phyloP scores from a whole-genome alignment of 1,140 invertebrate species.

The Euura saliciscinereae region DNA sequence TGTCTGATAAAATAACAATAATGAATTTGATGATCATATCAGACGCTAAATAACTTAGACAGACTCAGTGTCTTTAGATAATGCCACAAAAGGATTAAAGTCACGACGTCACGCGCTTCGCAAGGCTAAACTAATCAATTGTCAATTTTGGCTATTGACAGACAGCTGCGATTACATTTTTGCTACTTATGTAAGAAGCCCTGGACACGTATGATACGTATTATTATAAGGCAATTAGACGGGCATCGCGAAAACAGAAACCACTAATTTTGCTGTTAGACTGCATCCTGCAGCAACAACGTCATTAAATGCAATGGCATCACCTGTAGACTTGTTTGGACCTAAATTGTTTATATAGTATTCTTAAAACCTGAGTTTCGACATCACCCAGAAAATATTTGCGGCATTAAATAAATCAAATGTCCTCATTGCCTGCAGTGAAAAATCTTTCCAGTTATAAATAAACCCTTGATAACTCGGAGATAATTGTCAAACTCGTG shows the following conservation, averaged over 20 bases:
- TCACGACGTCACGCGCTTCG: not conserved
- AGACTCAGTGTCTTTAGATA: not conserved
- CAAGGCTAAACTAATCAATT: not conserved
- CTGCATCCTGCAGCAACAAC: not conserved
- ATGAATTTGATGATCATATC: not conserved
- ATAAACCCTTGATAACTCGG: no score
- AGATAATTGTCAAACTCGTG: no score
- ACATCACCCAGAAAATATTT: conserved; percentile 13
- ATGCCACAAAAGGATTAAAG: not conserved
- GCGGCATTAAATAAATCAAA: not conserved
- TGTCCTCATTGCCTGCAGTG: no score
- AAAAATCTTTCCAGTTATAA: no score
- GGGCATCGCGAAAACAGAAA: not conserved
- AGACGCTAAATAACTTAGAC: not conserved
- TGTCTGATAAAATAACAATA: not conserved
- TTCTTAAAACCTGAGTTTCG: not conserved
- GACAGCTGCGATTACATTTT: not conserved
- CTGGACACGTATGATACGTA: not conserved
- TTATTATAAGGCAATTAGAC: not conserved
- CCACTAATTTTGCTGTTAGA: not conserved
- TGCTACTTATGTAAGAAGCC: not conserved
- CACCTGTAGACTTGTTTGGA: not conserved
- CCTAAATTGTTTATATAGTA: not conserved
- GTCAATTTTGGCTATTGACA: not conserved
- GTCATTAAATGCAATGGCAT: not conserved